A percentile compares a stretch with the other conserved stretches of the same genome.
phyloP scores from a whole-genome alignment of 2,797 vertebrate species.

The Enteromius argenteus region DNA sequence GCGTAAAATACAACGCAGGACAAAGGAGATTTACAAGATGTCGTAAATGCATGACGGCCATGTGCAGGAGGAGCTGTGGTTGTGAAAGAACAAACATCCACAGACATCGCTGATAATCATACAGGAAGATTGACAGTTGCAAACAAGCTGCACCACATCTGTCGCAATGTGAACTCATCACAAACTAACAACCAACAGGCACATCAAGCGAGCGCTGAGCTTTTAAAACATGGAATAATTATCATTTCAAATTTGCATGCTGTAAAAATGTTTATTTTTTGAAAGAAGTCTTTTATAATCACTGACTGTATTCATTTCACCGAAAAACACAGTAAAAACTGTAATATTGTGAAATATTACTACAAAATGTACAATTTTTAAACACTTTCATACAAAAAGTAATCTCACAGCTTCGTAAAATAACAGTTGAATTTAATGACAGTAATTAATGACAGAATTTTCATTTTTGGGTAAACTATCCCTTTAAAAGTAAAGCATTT shows the following conservation, averaged over 20 bases:
- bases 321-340: neutral
- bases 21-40: constrained; percentile 42
- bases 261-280: neutral
- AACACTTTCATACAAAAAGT: too few relatives aligned
- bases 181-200: neutral
- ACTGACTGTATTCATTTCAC: neutral
- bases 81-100: neutral
- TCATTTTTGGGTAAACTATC: too few relatives aligned
- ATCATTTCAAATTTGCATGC: too few relatives aligned
- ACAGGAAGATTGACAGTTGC: neutral
- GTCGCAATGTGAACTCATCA: neutral
- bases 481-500: too few relatives aligned
- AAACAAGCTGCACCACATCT: constrained; percentile 26
- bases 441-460: too few relatives aligned
- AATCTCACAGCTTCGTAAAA: too few relatives aligned
- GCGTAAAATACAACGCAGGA: constrained; percentile 10
- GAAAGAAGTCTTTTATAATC: neutral
- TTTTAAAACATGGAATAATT: neutral
- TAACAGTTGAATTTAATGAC: too few relatives aligned
- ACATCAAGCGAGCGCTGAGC: neutral
- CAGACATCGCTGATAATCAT: neutral
- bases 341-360: neutral
- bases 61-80: neutral
- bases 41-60: constrained; percentile 36
- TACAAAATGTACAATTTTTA: neutral